phyloP scores from a whole-genome alignment of 2,888 invertebrate genomes.

The Pheosia gnoma region DNA sequence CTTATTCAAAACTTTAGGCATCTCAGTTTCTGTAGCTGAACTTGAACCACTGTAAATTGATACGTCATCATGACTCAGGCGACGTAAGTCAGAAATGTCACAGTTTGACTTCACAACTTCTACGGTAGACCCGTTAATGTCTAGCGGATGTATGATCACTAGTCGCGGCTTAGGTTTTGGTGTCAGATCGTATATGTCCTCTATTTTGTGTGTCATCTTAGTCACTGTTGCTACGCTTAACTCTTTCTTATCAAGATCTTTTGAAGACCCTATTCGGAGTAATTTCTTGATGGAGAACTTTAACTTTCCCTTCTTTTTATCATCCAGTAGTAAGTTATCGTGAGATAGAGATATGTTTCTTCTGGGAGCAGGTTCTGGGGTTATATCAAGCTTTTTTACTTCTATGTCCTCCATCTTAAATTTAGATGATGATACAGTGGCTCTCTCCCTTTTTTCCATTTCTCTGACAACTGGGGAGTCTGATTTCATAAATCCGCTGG shows the following conservation, averaged over 20 bases:
- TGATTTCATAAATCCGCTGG: conserved; percentile 80
- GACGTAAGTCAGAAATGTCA: conserved; percentile 69
- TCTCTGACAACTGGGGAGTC: conserved; percentile 89
- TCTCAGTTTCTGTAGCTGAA: conserved; percentile 67
- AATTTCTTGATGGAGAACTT: conserved; percentile 94
- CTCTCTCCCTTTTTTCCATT: conserved; percentile 90
- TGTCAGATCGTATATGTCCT: conserved; percentile 82
- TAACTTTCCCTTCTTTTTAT: conserved; percentile 87
- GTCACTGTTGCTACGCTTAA: conserved; percentile 65
- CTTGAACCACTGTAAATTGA: conserved; percentile 77
- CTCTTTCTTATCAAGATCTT: conserved; percentile 86
- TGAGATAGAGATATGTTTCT: conserved; percentile 89
- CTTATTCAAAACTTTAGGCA: conserved; percentile 77
- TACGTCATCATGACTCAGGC: conserved; percentile 81
- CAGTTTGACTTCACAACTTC: conserved; percentile 88
- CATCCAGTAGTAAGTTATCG: conserved; percentile 86
- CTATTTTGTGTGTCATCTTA: conserved; percentile 80
- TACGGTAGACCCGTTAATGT: conserved; percentile 91
- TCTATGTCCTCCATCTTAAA: conserved; percentile 66
- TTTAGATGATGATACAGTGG: conserved; percentile 65
- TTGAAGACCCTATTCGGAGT: conserved; percentile 90
- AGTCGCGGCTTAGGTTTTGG: conserved; percentile 89
- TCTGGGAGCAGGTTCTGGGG: conserved; percentile 88
- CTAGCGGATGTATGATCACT: conserved; percentile 94
- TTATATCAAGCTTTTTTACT: conserved; percentile 54